Evolutionary conservation across 2,113 vertebrate species (phyloP).

Genomic region (Nesoenas mayeri): DNA sequence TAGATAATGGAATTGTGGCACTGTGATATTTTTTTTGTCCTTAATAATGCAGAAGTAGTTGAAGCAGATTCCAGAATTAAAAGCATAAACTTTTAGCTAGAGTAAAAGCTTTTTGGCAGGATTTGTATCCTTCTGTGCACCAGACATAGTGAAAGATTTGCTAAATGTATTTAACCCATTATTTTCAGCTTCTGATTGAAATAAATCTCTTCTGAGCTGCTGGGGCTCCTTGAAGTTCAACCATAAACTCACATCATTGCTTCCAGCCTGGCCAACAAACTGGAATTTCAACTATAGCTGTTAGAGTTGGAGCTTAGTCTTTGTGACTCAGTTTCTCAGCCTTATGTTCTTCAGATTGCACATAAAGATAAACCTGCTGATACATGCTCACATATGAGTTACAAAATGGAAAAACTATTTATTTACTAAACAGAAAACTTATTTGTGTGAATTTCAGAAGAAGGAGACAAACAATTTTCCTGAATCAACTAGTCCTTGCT

Average conservation of each 20-base stretch:
- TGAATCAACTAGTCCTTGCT: neutral
- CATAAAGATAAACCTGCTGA: neutral
- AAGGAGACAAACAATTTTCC: neutral
- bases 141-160: neutral
- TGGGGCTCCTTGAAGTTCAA: neutral
- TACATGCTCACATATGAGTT: neutral
- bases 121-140: neutral
- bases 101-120: neutral
- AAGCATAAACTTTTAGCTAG: neutral
- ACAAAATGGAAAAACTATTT: neutral
- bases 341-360: neutral
- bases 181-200: neutral
- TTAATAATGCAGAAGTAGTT: neutral
- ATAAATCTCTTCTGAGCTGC: neutral
- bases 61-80: neutral
- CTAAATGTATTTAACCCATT: neutral
- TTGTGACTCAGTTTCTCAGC: neutral
- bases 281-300: neutral
- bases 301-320: neutral
- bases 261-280: neutral
- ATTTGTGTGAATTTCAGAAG: neutral
- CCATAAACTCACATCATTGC: neutral
- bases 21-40: neutral
- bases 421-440: neutral
- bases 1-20: neutral